A percentile compares a stretch with the other conserved stretches of the same genome.
Evolutionary conservation across 2,113 vertebrate species (phyloP).

Genomic region (Heloderma charlesbogerti): DNA sequence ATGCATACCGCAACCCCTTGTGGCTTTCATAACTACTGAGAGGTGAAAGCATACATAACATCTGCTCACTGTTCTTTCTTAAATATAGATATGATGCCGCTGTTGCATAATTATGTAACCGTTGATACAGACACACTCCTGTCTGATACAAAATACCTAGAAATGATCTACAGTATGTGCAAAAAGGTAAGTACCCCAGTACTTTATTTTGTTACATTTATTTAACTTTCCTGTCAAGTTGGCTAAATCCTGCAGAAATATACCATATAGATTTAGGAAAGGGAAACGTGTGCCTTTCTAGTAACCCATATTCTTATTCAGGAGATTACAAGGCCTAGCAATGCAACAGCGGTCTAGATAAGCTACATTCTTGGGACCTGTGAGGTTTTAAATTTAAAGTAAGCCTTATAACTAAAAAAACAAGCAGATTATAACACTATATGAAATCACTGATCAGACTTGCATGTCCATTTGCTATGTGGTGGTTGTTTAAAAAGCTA

Average conservation of each 20-base stretch:
- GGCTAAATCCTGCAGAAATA: neutral
- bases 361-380: neutral
- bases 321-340: neutral
- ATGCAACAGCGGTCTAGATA: neutral
- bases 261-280: neutral
- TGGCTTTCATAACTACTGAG: neutral
- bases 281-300: rapidly evolving
- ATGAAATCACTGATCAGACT: neutral
- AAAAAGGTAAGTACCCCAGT: conserved; percentile 89
- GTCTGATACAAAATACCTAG: conserved; percentile 97
- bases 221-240: neutral
- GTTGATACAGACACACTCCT: conserved; percentile 96
- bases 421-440: neutral
- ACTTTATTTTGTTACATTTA: neutral
- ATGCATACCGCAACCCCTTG: neutral
- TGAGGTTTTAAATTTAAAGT: neutral
- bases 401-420: neutral
- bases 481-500: neutral
- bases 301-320: neutral
- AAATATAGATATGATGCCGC: conserved; percentile 96
- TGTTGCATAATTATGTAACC: conserved; percentile 98
- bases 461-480: neutral
- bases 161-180: conserved; percentile 99
- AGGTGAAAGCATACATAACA: conserved; percentile 19
- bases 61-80: conserved; percentile 54